phyloP scores from a whole-genome alignment of 2,888 invertebrate genomes.

The Tetragonisca angustula region DNA sequence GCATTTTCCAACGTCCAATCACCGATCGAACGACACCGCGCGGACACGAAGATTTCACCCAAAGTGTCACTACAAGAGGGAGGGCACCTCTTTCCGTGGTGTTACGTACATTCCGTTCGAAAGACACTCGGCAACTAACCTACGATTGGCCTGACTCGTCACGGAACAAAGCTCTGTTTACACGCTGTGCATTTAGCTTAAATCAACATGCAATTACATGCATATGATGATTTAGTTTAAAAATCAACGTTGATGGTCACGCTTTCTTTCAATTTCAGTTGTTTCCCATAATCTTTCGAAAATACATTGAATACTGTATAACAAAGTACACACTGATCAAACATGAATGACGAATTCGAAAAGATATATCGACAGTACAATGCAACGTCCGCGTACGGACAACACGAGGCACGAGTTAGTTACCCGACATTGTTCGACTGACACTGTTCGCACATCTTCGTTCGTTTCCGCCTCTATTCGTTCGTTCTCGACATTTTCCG shows the following conservation, averaged over 20 bases:
- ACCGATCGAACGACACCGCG: background rate
- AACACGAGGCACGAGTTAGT: background rate
- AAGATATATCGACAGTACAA: background rate
- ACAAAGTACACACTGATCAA: background rate
- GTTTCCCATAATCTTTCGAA: background rate
- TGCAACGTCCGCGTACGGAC: background rate
- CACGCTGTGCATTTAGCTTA: background rate
- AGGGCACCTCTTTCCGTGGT: too few relatives aligned
- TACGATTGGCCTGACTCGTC: conserved; percentile 30
- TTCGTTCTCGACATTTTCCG: background rate
- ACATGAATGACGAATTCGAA: background rate
- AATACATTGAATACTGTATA: background rate
- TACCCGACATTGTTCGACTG: background rate
- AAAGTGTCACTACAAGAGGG: background rate
- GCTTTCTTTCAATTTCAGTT: background rate
- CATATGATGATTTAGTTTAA: background rate
- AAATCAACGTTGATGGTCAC: background rate
- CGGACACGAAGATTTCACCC: conserved; percentile 12
- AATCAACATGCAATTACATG: background rate
- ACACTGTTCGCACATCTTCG: background rate
- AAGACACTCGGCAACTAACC: conserved; percentile 33
- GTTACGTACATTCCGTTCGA: conserved; percentile 18
- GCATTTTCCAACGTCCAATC: conserved; percentile 42
- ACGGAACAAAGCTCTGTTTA: background rate
- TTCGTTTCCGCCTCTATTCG: background rate